Conservation (phyloP, 2,113 vertebrate genomes). For the Psilopsiagon aurifrons region DNA sequence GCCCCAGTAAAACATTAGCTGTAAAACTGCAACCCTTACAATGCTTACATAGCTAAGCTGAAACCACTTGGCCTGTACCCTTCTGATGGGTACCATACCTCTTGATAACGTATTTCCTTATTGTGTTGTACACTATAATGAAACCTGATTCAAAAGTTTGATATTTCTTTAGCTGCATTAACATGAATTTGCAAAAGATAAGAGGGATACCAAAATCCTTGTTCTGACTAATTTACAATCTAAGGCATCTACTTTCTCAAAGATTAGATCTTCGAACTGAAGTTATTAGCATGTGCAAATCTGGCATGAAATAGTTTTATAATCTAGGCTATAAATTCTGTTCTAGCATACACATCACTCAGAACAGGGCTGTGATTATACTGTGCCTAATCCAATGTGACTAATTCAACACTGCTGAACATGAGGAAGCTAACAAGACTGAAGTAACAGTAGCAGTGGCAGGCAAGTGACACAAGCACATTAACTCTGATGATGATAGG, state of each 20-base stretch:
- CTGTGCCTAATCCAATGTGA: neutral
- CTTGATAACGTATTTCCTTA: neutral
- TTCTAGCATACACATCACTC: accelerated
- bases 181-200: neutral
- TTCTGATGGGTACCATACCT: neutral
- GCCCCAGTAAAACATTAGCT: neutral
- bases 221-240: neutral
- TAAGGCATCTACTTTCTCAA: neutral
- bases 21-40: neutral
- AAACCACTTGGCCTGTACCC: neutral
- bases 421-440: neutral
- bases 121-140: neutral
- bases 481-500: neutral
- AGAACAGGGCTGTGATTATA: neutral
- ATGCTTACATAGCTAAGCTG: neutral
- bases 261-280: neutral
- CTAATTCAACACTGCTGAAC: neutral
- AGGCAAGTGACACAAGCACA: neutral
- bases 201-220: neutral
- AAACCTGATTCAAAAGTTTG: neutral
- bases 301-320: neutral
- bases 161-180: neutral
- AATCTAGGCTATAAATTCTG: neutral
- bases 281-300: neutral
- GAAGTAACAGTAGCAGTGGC: neutral